Evolutionary conservation across 2,113 vertebrate species (phyloP).

Genomic region (Chascanopsetta lugubris): DNA sequence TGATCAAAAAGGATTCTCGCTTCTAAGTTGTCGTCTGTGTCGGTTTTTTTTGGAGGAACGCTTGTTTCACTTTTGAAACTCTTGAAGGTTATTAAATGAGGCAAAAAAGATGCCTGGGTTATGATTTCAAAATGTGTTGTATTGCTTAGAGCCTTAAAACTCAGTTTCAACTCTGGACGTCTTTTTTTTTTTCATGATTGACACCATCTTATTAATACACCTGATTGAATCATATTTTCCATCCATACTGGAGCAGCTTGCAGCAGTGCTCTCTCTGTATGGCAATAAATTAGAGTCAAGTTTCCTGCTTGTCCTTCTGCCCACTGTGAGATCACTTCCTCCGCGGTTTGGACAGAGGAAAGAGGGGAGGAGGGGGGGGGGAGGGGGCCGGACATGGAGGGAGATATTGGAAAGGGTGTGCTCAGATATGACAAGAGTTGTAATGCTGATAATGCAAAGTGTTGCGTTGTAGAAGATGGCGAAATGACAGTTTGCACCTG

Average conservation of each 20-base stretch:
- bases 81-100: conserved; percentile 15
- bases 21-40: not conserved
- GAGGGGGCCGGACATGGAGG: conserved; percentile 4
- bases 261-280: conserved; percentile 48
- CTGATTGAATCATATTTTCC: conserved; percentile 30
- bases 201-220: not conserved
- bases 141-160: too few relatives aligned
- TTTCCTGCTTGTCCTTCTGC: conserved; percentile 55
- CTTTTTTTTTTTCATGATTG: too few relatives aligned
- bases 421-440: not conserved
- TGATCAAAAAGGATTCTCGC: conserved; percentile 19
- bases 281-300: conserved; percentile 49
- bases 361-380: conserved; percentile 4
- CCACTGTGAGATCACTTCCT: conserved; percentile 52
- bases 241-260: conserved; percentile 21
- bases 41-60: not conserved
- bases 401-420: not conserved
- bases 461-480: not conserved
- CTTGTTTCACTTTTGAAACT: not conserved
- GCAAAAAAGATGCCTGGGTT: too few relatives aligned
- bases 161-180: too few relatives aligned
- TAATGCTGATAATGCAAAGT: conserved; percentile 1
- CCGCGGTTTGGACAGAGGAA: conserved; percentile 35
- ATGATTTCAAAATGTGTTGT: not conserved
- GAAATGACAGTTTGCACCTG: not conserved